Evolutionary conservation across 92 coral and sea anemone genomes (phyloP).

Genomic region (Montipora capitata): DNA sequence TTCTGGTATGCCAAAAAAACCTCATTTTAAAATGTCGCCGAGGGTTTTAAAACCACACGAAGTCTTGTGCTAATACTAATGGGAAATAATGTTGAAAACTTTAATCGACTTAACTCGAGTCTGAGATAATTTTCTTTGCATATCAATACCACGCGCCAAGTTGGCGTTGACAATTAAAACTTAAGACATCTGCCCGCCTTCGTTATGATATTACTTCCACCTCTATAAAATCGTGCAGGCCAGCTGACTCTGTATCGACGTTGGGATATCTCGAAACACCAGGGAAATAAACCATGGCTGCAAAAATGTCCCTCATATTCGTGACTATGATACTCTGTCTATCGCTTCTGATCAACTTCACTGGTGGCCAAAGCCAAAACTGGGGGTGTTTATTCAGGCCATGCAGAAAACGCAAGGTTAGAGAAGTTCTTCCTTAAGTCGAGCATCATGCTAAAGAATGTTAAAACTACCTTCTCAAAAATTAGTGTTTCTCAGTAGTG

Average conservation of each 20-base stretch:
- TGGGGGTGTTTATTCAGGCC: background rate
- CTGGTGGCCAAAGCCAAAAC: background rate
- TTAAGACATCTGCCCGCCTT: too few relatives aligned
- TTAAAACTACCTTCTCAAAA: too few relatives aligned
- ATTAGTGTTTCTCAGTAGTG: too few relatives aligned
- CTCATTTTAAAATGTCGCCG: too few relatives aligned
- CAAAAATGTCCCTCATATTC: background rate
- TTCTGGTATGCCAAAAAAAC: too few relatives aligned
- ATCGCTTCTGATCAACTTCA: background rate
- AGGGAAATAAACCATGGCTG: background rate
- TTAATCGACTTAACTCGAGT: too few relatives aligned
- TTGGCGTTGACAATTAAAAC: too few relatives aligned
- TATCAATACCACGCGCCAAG: too few relatives aligned
- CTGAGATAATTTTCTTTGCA: too few relatives aligned
- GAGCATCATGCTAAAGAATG: background rate
- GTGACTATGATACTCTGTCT: background rate
- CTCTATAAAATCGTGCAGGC: background rate
- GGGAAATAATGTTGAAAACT: too few relatives aligned
- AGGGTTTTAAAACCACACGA: too few relatives aligned
- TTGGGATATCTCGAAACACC: background rate
- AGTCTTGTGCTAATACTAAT: too few relatives aligned
- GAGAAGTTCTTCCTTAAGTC: background rate
- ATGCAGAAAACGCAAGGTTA: background rate
- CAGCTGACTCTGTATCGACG: background rate
- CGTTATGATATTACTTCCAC: background rate